phyloP scores from a whole-genome alignment of 2,888 invertebrate genomes.

The Oxyscelio sp. region DNA sequence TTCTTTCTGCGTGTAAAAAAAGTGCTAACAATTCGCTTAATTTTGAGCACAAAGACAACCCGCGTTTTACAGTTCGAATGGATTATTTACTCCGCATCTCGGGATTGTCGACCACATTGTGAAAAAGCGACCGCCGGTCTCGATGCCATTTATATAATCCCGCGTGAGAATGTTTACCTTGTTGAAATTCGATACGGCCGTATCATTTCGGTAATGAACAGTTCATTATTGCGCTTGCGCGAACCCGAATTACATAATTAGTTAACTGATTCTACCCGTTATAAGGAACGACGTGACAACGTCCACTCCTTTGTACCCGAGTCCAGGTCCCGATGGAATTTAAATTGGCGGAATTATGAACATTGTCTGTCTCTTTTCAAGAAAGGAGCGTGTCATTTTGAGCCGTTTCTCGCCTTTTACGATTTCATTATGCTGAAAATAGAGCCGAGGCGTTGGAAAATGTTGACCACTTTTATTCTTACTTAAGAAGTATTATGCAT shows the following conservation, averaged over 20 bases:
- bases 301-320: slow-evolving; percentile 1
- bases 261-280: slow-evolving; percentile 28
- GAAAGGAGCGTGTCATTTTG: too few relatives aligned
- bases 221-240: slow-evolving; percentile 42
- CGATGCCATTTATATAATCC: slow-evolving; percentile 51
- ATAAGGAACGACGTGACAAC: slow-evolving; percentile 12
- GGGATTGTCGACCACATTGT: slow-evolving; percentile 40
- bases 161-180: slow-evolving; percentile 67
- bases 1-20: too few relatives aligned
- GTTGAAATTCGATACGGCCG: slow-evolving; percentile 60
- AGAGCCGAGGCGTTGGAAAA: background rate
- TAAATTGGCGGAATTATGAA: slow-evolving; percentile 11
- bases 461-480: slow-evolving; percentile 37
- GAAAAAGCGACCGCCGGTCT: slow-evolving; percentile 38
- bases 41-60: too few relatives aligned
- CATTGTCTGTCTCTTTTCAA: background rate
- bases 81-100: slow-evolving; percentile 18
- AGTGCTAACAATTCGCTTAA: too few relatives aligned
- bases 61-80: slow-evolving; percentile 30
- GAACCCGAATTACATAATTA: slow-evolving; percentile 51
- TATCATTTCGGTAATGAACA: slow-evolving; percentile 64
- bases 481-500: slow-evolving; percentile 47
- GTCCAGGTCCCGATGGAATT: too few relatives aligned
- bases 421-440: slow-evolving; percentile 6
- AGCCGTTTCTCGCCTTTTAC: background rate